Evolutionary conservation across 1,140 invertebrate genomes (phyloP), one percentile per base, ranked within the genome.

Genomic region (Stegodyphus mimosarum): DNA sequence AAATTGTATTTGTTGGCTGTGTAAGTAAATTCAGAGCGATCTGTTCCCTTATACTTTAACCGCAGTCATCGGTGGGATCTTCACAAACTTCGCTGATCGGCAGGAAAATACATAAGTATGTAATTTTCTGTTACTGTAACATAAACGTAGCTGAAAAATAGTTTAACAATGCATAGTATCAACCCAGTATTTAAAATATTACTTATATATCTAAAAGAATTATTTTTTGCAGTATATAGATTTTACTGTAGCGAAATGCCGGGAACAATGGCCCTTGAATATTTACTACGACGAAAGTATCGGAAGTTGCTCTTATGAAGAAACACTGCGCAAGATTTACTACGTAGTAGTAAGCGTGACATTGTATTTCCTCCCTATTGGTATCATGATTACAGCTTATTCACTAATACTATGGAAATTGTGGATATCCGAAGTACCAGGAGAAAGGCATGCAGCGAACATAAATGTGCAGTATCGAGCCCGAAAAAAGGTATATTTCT

Each of bases 311-410:
- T 33, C 49, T 5, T 73, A 9, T 2, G 84, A 88, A 55, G 87
- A 86, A 15, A 49, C 85, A 17, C 88, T 88, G 78, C 87, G 86
- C 0, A 33, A n/a, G 51, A 66, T 89, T 7, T 92, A 92, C 87
- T 92, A 91, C 86, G 89, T 90, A 33, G 88, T 90, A 60, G 88
- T 92, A 15, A 90, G 90, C 49, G 87, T 91, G 9, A 89, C 90
- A 6, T 87, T 92, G 15, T 92, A 91, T 89, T 92, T 92, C 87
- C 85, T 92, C 15, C 92, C 92, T 1, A 90, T 92, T 13, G 18
- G 90, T 9, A 88, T 92, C 18, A 92, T 92, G 92, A 87, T 90
- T 0, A 88, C 90, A 11, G 91, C 91, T 5, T 92, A 92, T 87
- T 84, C 88, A 6, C 81, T 92, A 70, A 91, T 92, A 69, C 91